Evolutionary conservation across 2,797 vertebrate genomes (phyloP), one percentile per base, ranked within the genome.

Genomic region (Threskiornis aethiopicus): DNA sequence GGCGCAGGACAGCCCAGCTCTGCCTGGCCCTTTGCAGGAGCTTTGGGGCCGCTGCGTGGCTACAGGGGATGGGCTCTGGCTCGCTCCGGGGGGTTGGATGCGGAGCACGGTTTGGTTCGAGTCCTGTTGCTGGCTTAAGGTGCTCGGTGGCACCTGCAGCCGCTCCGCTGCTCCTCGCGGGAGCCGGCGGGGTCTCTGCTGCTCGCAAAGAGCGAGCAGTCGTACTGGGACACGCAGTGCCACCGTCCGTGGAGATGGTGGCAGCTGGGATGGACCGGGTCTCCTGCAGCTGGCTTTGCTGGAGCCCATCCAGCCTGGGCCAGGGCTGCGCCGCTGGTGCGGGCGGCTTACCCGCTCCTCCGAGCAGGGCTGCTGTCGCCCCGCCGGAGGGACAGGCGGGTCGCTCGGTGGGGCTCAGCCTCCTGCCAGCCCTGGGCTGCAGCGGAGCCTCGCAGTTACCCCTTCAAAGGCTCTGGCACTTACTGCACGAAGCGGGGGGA

Each of bases 401-500:
- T 37, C 9, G 5, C 65, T 26, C 5, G 0, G 0, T 4, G 41
- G 64, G 76, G 13, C 64, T 90, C 77, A 7, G 65, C 81, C 76
- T 82, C 79, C 88, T 1, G 6, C 90, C 81, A 24, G 69, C 65
- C 29, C 3, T 0, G 44, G 59, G n/a, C 13, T 1, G 11, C 29
- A 26, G 78, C 70, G 49, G 10, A 79, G 8, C 92, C 73, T 52
- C 11, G 4, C 62, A 39, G 87, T 44, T 91, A 52, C 84, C 89
- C 88, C 93, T 97, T 96, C 96, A 93, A 87, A 97, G 91, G 81
- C 72, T 59, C 91, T 55, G 81, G 78, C 59, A 20, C 73, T 96
- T 29, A 0, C 72, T 57, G 72, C 69, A 25, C 0, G 1, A 71
- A 95, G 90, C 61, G 11, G 46, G 31, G 51, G 52, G 55, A 18